phyloP scores from a whole-genome alignment of 2,888 invertebrate genomes.

The Nomada hirtipes region DNA sequence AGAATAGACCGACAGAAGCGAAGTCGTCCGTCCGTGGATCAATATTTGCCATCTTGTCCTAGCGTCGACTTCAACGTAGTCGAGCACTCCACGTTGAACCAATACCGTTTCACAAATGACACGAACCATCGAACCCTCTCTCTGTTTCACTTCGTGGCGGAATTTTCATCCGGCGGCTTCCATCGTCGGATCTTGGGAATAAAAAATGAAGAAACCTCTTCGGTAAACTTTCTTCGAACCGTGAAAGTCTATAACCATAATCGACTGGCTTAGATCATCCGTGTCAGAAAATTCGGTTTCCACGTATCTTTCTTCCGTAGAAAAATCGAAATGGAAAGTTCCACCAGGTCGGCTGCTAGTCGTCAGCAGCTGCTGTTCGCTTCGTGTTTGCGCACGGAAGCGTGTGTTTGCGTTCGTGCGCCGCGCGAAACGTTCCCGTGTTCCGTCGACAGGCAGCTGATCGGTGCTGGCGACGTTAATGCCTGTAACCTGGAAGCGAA shows the following conservation, averaged over 20 bases:
- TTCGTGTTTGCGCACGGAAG: slow-evolving; percentile 54
- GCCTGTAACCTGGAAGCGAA: slow-evolving; percentile 61
- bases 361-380: slow-evolving; percentile 21
- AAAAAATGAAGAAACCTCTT: neutral
- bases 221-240: slow-evolving; percentile 14
- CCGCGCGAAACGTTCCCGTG: slow-evolving; percentile 54
- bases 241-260: slow-evolving; percentile 1
- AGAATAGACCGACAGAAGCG: neutral
- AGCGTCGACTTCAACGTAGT: slow-evolving; percentile 34
- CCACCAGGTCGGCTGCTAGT: slow-evolving; percentile 3
- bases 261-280: neutral
- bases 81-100: slow-evolving; percentile 27
- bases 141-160: neutral
- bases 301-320: neutral
- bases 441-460: slow-evolving; percentile 60
- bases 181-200: neutral
- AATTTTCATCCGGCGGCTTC: neutral
- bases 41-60: slow-evolving; percentile 54
- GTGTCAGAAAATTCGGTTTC: neutral
- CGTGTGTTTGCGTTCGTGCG: slow-evolving; percentile 43
- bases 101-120: slow-evolving; percentile 7
- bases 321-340: slow-evolving; percentile 70
- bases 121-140: neutral
- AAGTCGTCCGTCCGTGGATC: slow-evolving; percentile 30
- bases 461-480: slow-evolving; percentile 53